Evolutionary conservation across 2,797 vertebrate species (phyloP).

Genomic region (Hylomyscus alleni): DNA sequence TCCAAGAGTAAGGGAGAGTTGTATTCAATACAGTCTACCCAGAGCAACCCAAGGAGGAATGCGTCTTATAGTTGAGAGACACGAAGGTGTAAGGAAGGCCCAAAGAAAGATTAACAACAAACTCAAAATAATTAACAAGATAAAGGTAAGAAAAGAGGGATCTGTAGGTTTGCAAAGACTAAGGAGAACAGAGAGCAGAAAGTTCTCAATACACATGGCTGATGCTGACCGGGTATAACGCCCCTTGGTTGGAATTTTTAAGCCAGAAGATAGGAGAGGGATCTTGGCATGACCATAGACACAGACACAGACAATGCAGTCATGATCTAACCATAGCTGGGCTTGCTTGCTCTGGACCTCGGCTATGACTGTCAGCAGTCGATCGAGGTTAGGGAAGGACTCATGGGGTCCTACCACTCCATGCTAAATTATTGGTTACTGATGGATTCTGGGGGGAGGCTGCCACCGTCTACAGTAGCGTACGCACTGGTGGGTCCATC

Average conservation of each 20-base stretch:
- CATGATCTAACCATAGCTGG: neutral
- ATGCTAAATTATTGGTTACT: neutral
- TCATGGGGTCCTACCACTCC: neutral
- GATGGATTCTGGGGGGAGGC: neutral
- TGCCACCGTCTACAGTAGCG: neutral
- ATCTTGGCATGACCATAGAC: neutral
- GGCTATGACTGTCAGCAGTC: neutral
- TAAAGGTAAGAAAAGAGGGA: neutral
- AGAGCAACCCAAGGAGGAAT: neutral
- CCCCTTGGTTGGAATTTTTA: neutral
- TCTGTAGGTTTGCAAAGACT: neutral
- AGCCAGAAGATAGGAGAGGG: neutral
- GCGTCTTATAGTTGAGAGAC: neutral
- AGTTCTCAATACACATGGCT: accelerated
- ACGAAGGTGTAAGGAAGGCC: neutral
- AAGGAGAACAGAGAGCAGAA: neutral
- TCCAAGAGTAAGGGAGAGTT: neutral
- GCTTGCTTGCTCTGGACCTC: neutral
- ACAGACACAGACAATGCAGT: neutral
- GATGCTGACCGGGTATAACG: neutral
- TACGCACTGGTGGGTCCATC: no score
- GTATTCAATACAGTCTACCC: neutral
- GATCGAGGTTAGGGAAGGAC: neutral
- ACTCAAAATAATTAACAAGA: neutral
- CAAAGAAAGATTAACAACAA: neutral